Evolutionary conservation across 1,140 invertebrate genomes (phyloP).

Genomic region (Zophobas atratus): DNA sequence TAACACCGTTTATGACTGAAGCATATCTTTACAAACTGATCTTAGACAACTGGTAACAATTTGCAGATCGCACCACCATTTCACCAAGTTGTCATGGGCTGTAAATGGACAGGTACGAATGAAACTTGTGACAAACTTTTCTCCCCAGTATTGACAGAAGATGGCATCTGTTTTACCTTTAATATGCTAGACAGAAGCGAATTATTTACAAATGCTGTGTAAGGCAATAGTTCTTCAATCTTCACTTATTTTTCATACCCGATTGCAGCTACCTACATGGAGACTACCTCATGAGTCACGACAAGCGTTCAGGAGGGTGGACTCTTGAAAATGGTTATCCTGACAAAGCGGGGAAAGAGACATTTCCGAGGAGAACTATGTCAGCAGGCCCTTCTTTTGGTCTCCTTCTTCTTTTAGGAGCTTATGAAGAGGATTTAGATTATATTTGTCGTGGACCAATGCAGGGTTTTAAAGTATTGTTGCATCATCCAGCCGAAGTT

Average conservation of each 20-base stretch:
- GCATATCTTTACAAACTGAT: too few relatives aligned
- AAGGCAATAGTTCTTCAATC: constrained; percentile 54
- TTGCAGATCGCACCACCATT: constrained; percentile 72
- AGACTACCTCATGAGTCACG: constrained; percentile 67
- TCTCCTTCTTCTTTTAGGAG: constrained; percentile 74
- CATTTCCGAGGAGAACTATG: constrained; percentile 73
- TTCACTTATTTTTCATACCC: too few relatives aligned
- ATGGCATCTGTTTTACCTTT: constrained; percentile 81
- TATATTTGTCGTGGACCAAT: constrained; percentile 78
- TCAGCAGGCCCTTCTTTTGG: constrained; percentile 75
- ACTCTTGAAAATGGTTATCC: constrained; percentile 75
- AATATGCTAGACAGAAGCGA: constrained; percentile 75
- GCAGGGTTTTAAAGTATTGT: constrained; percentile 77
- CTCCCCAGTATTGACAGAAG: constrained; percentile 76
- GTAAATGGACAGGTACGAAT: constrained; percentile 72
- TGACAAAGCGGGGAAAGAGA: constrained; percentile 70
- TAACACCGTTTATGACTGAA: too few relatives aligned
- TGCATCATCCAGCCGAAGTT: constrained; percentile 74
- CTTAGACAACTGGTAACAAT: background rate
- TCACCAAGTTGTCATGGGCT: constrained; percentile 71
- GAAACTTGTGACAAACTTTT: constrained; percentile 73
- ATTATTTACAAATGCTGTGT: constrained; percentile 72
- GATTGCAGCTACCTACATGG: constrained; percentile 65
- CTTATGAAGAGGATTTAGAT: constrained; percentile 74
- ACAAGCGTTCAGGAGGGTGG: constrained; percentile 70